Base-by-base conservation (phyloP, 2,113 vertebrate genomes). In the Recurvirostra avosetta region DNA sequence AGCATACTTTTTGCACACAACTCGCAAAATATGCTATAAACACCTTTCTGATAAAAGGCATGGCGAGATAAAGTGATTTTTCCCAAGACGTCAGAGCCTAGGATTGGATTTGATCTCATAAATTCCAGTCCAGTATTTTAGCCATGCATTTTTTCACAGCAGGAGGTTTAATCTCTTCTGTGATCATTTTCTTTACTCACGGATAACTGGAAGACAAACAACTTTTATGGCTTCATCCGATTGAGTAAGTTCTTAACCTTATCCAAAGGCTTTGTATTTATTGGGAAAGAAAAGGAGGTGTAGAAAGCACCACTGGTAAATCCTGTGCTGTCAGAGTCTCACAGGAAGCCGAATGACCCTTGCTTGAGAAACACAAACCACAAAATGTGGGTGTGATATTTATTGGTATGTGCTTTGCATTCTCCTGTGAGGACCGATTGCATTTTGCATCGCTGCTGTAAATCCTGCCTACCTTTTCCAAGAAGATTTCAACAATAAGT, bases 301-400 rank as follows among this genome's bases (percentile, higher is more conserved):
- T 76, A 75, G 59, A 79, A 90, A 86, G 32, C 83, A 88, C 74
- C 55, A 25, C 40, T 84, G 77, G 65, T 91, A 96, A 84, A 82
- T 88, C 68, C 72, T 67, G 82, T 96, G 87, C 68, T 88, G 79
- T 43, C 29, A n/a, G 83, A 77, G 32, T 59, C 73, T 92, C 58
- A 83, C 47, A 91, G 94, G 90, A 96, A 96, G 86, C 65, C 7
- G 32, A 79, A 72, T 94, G 92, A 94, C 83, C 75, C 80, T 52
- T 52, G 49, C 77, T 88, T 95, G 66, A 87, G 77, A 88, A 91
- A 88, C 29, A 61, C 49, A 88, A 94, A 88, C 78, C 94, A 90
- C 92, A 92, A 82, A 96, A 91, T 87, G 89, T 94, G 71, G 91
- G 77, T 34, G 85, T 95, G 94, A 49, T 94, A 45, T 87, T 89